Percentiles rank a stretch among this genome's conserved stretches.
These are phyloP conservation scores for Eupithecia tripunctaria DNA, from an alignment of 2,888 invertebrate genomes.

Conservation along the genomic window DNA sequence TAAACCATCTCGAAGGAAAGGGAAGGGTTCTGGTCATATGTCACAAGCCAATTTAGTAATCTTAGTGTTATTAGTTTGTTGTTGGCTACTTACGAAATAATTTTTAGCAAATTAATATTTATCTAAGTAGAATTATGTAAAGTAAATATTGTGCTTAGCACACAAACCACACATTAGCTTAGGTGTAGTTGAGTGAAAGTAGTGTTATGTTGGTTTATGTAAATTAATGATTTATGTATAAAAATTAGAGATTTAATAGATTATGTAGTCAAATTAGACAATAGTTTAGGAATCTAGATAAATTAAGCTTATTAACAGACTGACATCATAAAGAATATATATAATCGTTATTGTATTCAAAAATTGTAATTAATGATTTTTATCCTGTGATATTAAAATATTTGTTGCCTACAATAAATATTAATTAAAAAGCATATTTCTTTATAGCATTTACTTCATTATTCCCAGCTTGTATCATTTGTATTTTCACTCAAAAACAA, in stretches of 20 bases:
- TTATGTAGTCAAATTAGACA: constrained; percentile 11
- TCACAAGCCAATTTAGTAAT: constrained; percentile 22
- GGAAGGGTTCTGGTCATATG: constrained; percentile 48
- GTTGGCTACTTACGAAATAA: constrained; percentile 16
- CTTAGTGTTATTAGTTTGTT: constrained; percentile 11
- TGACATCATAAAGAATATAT: constrained; percentile 48
- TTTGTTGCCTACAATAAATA: constrained; percentile 31
- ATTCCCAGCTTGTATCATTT: not conserved
- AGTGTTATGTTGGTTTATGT: not conserved
- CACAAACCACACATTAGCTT: not conserved
- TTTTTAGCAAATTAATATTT: constrained; percentile 2
- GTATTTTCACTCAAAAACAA: not conserved
- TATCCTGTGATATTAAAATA: constrained; percentile 63
- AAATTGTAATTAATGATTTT: constrained; percentile 35
- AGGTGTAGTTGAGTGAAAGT: not conserved
- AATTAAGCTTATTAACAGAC: constrained; percentile 43
- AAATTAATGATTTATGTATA: constrained; percentile 1
- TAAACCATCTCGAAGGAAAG: constrained; percentile 53
- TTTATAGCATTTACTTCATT: not conserved
- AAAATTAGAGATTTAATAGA: constrained; percentile 1
- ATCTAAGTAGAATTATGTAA: not conserved
- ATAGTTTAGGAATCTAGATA: not conserved
- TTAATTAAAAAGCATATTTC: constrained; percentile 1
- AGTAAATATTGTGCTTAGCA: constrained; percentile 1
- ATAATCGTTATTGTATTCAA: constrained; percentile 35